Evolutionary conservation across 2,113 vertebrate species (phyloP), one percentile per base, ranked within the genome.

Genomic region (Benitochromis conjunctus): DNA sequence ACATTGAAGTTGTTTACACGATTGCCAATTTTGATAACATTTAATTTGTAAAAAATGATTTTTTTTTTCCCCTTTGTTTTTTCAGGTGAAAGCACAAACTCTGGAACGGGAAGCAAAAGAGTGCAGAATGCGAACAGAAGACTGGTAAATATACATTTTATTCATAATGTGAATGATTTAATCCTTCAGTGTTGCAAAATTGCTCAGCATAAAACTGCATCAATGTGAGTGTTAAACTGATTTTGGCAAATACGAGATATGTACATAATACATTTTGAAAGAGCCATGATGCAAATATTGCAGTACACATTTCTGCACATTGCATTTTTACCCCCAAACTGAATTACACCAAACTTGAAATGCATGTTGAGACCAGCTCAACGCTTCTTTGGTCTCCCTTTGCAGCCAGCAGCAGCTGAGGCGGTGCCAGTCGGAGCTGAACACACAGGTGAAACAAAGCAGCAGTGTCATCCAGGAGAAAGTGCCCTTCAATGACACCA

Each of bases 401-500:
- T 60, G 83, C 95, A 99, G 99, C 94, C 98, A 99, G 93, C 98
- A 97, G 93, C 98, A 99, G 94, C 88, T 99, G 96, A 98, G 96
- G 93, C 97, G 95, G 88, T 97, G 98, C 92, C 98, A 99, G 96
- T 94, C 95, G 38, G 98, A 99, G 94, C 96, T 99, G 92, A 97
- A 96, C 94, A 96, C 95, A 90, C 97, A 97, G 95, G 95, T 99
- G 95, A 98, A 98, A 89, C 98, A 99, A 87, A 98, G 97, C 94
- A 96, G 97, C 85, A 97, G 96, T 88, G 96, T 99, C 89, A 99
- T 99, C 94, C 97, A 95, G 96, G 99, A 99, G 95, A 99, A 99
- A 97, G 97, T 99, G 93, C 98, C 98, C 96, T 99, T 99, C 94
- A 99, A 99, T 92, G 99, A 99, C 95, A 99, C 98, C 95, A 98